These are phyloP conservation scores for Leptopilina syphax DNA, from an alignment of 2,888 invertebrate species.

Conservation along the genomic window DNA sequence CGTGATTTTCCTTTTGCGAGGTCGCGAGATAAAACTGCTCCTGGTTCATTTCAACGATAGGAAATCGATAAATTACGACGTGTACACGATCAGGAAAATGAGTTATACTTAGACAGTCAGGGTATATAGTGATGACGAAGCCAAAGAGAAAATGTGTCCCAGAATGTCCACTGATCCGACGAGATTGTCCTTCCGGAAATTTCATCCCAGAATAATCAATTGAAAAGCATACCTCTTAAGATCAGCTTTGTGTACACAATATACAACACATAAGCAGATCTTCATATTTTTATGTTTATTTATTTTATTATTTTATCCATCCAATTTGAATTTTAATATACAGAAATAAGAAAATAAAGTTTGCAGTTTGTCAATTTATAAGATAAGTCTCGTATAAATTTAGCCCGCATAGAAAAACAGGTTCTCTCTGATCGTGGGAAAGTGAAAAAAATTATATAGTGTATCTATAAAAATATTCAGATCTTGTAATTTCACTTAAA, in stretches of 20 bases:
- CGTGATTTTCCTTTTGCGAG: conserved; percentile 41
- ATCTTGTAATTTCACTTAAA: not conserved
- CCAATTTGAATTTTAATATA: too few species aligned
- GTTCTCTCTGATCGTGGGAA: conserved; percentile 8
- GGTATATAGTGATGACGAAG: conserved; percentile 2
- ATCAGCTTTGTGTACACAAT: not conserved
- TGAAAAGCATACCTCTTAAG: conserved; percentile 16
- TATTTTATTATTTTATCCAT: too few species aligned
- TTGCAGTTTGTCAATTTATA: too few species aligned
- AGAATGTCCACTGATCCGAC: conserved; percentile 9
- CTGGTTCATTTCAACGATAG: conserved; percentile 58
- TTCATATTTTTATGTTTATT: too few species aligned
- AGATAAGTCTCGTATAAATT: not conserved
- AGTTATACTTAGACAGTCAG: conserved; percentile 23
- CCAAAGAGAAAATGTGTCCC: conserved; percentile 28
- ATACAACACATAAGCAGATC: too few species aligned
- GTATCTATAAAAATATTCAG: not conserved
- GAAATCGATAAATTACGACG: conserved; percentile 61
- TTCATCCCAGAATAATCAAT: conserved; percentile 13
- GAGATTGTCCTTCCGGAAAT: conserved; percentile 18
- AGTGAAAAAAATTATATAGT: conserved; percentile 2
- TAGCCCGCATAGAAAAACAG: not conserved
- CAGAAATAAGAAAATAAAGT: too few species aligned
- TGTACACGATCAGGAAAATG: conserved; percentile 42
- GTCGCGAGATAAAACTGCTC: conserved; percentile 55